Conservation (phyloP, 2,888 invertebrate genomes). For the Exephanes ischioxanthus region DNA sequence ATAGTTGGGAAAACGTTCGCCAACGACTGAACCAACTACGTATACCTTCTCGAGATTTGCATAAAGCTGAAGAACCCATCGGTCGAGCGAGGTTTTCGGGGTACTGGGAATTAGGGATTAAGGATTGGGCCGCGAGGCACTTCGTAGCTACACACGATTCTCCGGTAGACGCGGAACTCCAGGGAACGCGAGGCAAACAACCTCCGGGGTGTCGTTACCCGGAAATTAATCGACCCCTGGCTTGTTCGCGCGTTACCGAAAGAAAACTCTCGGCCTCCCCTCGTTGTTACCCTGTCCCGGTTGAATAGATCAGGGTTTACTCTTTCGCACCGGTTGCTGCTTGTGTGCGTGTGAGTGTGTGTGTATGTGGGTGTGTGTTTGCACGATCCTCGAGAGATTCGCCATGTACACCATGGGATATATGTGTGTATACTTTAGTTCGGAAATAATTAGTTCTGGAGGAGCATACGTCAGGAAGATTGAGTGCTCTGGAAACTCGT, state of each 20-base stretch:
- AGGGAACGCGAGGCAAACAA: conserved; percentile 68
- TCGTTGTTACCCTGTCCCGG: background rate
- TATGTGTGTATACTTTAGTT: conserved; percentile 18
- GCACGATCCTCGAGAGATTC: background rate
- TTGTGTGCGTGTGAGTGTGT: background rate
- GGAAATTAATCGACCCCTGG: conserved; percentile 76
- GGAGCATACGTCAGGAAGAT: conserved; percentile 58
- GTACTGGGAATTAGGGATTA: conserved; percentile 71
- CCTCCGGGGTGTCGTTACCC: conserved; percentile 77
- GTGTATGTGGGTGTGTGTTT: background rate
- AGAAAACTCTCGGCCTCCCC: conserved; percentile 70
- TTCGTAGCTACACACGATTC: background rate
- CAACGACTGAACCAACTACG: conserved; percentile 45
- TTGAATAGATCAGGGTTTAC: conserved; percentile 41
- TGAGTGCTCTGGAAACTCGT: conserved; percentile 52
- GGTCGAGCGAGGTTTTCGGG: conserved; percentile 72
- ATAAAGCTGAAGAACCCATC: conserved; percentile 66
- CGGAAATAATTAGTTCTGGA: conserved; percentile 62
- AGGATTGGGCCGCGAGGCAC: conserved; percentile 43
- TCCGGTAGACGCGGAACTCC: conserved; percentile 11
- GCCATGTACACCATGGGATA: background rate
- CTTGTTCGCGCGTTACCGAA: conserved; percentile 62
- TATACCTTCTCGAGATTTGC: conserved; percentile 55
- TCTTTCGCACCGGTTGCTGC: background rate
- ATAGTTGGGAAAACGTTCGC: conserved; percentile 61